These are phyloP conservation scores for Branchipolynoe longqiensis DNA, from an alignment of 2,888 invertebrate genomes.

Conservation along the genomic window DNA sequence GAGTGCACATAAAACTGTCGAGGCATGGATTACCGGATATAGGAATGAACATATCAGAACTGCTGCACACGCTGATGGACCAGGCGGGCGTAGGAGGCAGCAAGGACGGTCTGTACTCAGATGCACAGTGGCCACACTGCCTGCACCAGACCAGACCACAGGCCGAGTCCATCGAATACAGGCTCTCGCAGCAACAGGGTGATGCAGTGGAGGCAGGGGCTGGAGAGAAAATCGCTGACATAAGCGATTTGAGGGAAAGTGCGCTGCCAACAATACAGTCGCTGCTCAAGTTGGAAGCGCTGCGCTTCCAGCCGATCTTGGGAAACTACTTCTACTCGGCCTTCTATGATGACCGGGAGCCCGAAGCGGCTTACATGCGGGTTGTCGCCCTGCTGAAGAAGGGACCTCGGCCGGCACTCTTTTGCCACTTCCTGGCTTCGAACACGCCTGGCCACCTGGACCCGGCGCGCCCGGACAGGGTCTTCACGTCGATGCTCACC, in stretches of 20 bases:
- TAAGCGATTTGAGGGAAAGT: too few relatives aligned
- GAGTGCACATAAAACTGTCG: background rate
- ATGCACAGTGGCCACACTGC: constrained; percentile 49
- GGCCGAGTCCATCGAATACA: constrained; percentile 21
- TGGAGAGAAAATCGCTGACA: background rate
- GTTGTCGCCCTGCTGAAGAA: constrained; percentile 62
- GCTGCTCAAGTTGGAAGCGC: background rate
- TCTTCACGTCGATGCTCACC: constrained; percentile 57
- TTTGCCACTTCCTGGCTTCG: constrained; percentile 61
- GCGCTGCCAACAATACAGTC: background rate
- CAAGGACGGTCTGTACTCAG: constrained; percentile 6
- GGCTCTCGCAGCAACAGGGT: background rate
- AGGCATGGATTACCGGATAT: background rate
- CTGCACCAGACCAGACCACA: background rate
- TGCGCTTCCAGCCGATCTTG: constrained; percentile 58
- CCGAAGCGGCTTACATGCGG: constrained; percentile 54
- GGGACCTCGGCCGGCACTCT: constrained; percentile 57
- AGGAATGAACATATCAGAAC: constrained; percentile 23
- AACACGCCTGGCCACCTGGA: constrained; percentile 13
- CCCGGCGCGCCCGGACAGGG: background rate
- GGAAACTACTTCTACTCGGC: constrained; percentile 62
- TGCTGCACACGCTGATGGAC: constrained; percentile 29
- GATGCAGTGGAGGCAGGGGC: background rate
- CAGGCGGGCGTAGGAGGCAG: constrained; percentile 4
- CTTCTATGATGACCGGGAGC: constrained; percentile 62